Percentiles rank a stretch among this genome's conserved stretches.
Conservation (phyloP, 2,113 vertebrate genomes). For the Chauna torquata region DNA sequence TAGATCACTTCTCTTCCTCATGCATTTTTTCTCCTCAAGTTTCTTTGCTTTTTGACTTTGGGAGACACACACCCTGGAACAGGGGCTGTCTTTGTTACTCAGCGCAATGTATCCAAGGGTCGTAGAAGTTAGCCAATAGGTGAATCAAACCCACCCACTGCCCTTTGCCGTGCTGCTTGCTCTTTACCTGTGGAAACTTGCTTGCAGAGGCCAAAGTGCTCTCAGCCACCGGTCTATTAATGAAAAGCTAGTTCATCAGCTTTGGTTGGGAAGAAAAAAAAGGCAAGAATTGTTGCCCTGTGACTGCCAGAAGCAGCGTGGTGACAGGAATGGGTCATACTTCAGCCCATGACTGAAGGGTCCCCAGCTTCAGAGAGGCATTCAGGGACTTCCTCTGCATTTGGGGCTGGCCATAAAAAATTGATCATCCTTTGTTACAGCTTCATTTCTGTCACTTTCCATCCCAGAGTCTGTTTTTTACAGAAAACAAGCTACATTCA, state of each 20-base stretch:
- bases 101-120: neutral
- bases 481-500: slow-evolving; percentile 95
- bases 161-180: neutral
- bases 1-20: neutral
- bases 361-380: slow-evolving; percentile 16
- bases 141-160: neutral
- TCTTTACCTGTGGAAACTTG: neutral
- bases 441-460: slow-evolving; percentile 93
- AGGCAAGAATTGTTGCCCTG: neutral
- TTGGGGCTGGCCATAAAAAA: slow-evolving; percentile 84
- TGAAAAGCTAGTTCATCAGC: neutral
- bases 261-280: neutral
- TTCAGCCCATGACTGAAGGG: neutral
- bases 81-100: neutral
- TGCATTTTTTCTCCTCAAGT: neutral
- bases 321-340: slow-evolving; percentile 3
- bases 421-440: slow-evolving; percentile 91
- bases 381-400: slow-evolving; percentile 46
- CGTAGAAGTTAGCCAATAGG: neutral
- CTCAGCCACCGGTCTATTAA: neutral
- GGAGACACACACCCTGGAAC: neutral
- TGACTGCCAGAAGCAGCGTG: neutral
- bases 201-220: slow-evolving; percentile 7
- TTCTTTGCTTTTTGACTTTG: neutral
- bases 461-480: slow-evolving; percentile 91